Base-by-base conservation (phyloP, 2,113 vertebrate species). In the Lichenostomus cassidix region DNA sequence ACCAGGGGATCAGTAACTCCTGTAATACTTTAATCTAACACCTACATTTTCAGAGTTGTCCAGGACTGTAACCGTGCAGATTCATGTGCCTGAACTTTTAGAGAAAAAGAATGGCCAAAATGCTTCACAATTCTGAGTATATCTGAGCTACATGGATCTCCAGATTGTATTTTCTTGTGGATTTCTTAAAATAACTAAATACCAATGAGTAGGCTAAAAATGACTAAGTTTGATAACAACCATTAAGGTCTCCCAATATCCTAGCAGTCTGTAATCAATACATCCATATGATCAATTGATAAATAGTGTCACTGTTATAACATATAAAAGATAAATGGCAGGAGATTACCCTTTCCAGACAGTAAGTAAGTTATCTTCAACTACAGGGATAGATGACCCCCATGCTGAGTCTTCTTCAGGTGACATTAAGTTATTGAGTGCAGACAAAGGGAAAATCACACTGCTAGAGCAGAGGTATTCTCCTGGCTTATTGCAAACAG, bases 111-210 rank as follows among this genome's bases (percentile, higher is more conserved):
- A 37, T 24, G 59, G 39, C 19, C 33, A 50, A 53, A 83, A 29
- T 44, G 6, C 17, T 89, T 75, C 33, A 59, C 28, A 47, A 12
- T 55, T 80, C 52, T 52, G 44, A 49, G 19, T 2, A 4, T 31
- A 37, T 47, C 31, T 58, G 41, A 90, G 23, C 33, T 77, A 44
- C 35, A 17, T 22, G 13, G 17, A 46, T 50, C 42, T 65, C 18
- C 19, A 44, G 11, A 19, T 52, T 74, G 29, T 78, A 23, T 52
- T 89, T 94, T 50, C 24, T 33, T 31, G 46, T 78, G 55, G 73
- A 75, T 93, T 89, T 90, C 58, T 87, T 90, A 55, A 94, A 94
- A 77, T 24, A 83, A n/a, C 69, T 83, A 88, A 67, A 90, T 33
- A 73, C 6, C 10, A 60, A 70, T 33, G 39, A 70, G 8, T 12